Base-by-base conservation (phyloP, 2,888 invertebrate species). In the Gari tellinella region DNA sequence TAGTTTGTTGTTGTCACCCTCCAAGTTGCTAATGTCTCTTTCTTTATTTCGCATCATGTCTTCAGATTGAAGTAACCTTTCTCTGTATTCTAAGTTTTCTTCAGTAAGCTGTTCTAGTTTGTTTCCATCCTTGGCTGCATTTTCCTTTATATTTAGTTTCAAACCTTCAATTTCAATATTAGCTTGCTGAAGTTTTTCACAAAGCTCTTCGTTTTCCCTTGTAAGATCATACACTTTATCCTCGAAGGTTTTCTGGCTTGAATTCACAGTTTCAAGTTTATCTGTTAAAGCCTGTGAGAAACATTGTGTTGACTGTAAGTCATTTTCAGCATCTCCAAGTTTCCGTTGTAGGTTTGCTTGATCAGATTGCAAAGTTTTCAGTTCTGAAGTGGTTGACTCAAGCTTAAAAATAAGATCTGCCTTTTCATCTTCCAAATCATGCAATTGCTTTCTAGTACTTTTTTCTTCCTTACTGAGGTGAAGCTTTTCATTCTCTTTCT, bases 261-360 rank as follows among this genome's bases (percentile, higher is more conserved):
- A 51, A 48, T 67, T 72, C 1, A 66, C 62, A n/a, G 72, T 51
- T 38, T 83, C 80, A 14, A 80, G 62, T 46, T 82, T 75, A 37
- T 61, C 53, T 46, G 80, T 72, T 23, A 81, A 21, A 43, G 53
- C 66, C 43, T 80, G 80, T 15, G 80, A 81, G 48, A 80, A 82
- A 40, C 70, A 70, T 31, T 78, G 82, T 25, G 84, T 78, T 23
- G 69, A 65, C 40, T 72, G 70, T 1, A 83, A 45, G 26, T 83
- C 74, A 19, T 66, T 43, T 57, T 82, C 69, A 49, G 68, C 66
- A 15, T 77, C 73, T 31, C 45, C 43, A 15, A 83, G 52, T 40
- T 74, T 70, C 15, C 61, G 58, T 37, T 67, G 61, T 23, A 65
- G 48, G 14, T 45, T n/a, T 3, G 38, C 38, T 38, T 76, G 72